A percentile compares a stretch with the other conserved stretches of the same genome.
Conservation (phyloP, 2,888 invertebrate species). For the Diaperis boleti region DNA sequence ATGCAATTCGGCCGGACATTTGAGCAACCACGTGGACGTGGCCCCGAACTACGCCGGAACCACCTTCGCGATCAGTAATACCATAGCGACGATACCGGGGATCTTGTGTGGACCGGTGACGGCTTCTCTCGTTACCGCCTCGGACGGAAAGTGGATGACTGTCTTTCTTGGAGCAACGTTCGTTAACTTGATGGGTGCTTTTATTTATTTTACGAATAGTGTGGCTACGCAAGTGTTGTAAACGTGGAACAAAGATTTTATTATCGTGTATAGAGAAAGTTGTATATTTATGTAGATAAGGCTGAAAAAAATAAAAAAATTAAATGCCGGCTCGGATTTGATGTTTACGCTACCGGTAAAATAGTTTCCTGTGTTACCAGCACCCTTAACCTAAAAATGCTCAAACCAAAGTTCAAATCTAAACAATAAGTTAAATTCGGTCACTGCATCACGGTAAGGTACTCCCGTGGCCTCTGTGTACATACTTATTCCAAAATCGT, state of each 20-base stretch:
- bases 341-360: no score
- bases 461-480: no score
- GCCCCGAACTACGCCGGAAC: conserved; percentile 83
- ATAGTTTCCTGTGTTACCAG: background rate
- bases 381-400: background rate
- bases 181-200: conserved; percentile 78
- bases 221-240: conserved; percentile 75
- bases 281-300: conserved; percentile 46
- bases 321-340: background rate
- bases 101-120: conserved; percentile 82
- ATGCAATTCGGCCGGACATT: conserved; percentile 81
- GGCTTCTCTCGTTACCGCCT: conserved; percentile 78
- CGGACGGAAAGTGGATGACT: conserved; percentile 79
- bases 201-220: conserved; percentile 80
- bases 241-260: conserved; percentile 51
- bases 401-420: background rate
- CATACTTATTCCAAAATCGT: no score
- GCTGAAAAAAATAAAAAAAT: no score
- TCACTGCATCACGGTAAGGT: no score
- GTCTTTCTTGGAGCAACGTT: conserved; percentile 80
- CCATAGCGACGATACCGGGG: conserved; percentile 81
- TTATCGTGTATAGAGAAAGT: conserved; percentile 10
- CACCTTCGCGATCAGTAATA: conserved; percentile 82
- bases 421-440: no score
- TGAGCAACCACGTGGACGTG: conserved; percentile 82